These are phyloP conservation scores for Argyrosomus regius DNA, from an alignment of 2,797 vertebrate genomes.

Conservation along the genomic window DNA sequence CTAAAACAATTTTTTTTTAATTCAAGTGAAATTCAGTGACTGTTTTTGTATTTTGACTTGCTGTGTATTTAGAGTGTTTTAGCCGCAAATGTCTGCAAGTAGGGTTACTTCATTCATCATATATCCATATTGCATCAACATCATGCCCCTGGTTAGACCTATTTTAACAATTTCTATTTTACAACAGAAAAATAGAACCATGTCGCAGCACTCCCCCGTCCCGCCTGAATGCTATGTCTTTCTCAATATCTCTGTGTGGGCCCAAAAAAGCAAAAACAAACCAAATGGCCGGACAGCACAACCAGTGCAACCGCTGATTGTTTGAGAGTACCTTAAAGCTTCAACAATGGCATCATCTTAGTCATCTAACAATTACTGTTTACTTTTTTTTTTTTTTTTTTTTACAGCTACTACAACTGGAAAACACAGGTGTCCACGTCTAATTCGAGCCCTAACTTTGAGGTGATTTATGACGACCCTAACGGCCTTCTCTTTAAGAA, in stretches of 20 bases:
- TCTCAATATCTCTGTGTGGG: slow-evolving; percentile 16
- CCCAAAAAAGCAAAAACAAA: slow-evolving; percentile 20
- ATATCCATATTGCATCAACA: neutral
- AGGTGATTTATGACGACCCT: slow-evolving; percentile 87
- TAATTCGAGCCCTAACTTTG: slow-evolving; percentile 88
- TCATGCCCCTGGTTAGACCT: slow-evolving; percentile 4
- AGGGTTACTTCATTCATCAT: neutral
- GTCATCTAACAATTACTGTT: neutral
- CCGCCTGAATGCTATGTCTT: slow-evolving; percentile 3
- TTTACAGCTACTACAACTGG: slow-evolving; percentile 93
- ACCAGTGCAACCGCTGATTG: neutral
- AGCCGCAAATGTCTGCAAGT: neutral
- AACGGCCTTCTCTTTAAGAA: slow-evolving; percentile 89
- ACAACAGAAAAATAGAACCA: neutral
- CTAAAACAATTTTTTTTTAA: neutral
- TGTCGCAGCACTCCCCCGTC: neutral
- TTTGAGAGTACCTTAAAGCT: neutral
- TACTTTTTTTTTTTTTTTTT: slow-evolving; percentile 13
- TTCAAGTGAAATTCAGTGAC: neutral
- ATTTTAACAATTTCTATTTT: slow-evolving; percentile 18
- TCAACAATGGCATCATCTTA: neutral
- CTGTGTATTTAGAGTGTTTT: neutral
- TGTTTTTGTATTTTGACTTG: neutral
- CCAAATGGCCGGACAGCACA: neutral
- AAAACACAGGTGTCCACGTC: slow-evolving; percentile 84